Evolutionary conservation across 30 jellyfish, hydroid and myxozoan genomes (phyloP).

Genomic region (Hydractinia symbiolongicarpus): DNA sequence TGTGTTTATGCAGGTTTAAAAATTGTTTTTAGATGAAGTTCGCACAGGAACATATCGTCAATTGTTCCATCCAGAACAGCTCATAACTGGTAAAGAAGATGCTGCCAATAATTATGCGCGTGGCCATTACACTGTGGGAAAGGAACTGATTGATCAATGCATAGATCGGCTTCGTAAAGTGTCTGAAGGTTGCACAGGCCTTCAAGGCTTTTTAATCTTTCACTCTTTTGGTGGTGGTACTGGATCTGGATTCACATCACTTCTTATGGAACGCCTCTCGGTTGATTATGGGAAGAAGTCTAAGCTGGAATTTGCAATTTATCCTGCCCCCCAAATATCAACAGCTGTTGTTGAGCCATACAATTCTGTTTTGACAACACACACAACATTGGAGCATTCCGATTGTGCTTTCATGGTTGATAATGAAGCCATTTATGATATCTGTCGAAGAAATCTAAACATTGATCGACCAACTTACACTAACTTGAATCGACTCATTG

Average conservation of each 20-base stretch:
- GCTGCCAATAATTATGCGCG: not conserved
- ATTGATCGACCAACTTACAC: slow-evolving; percentile 94
- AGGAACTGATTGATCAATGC: slow-evolving; percentile 22
- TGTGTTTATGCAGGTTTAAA: too few relatives aligned
- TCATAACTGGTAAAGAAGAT: too few relatives aligned
- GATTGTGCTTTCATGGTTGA: too few relatives aligned
- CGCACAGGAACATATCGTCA: slow-evolving; percentile 16
- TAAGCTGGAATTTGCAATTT: too few relatives aligned
- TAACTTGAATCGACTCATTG: slow-evolving; percentile 73
- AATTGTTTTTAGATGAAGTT: slow-evolving; percentile 16
- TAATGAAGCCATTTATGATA: too few relatives aligned
- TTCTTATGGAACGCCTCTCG: slow-evolving; percentile 22
- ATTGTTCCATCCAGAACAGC: too few relatives aligned
- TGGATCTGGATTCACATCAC: slow-evolving; percentile 37
- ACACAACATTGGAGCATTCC: too few relatives aligned
- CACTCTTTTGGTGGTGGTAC: slow-evolving; percentile 1
- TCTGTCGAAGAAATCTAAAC: slow-evolving; percentile 43
- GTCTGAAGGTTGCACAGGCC: slow-evolving; percentile 31
- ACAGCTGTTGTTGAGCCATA: slow-evolving; percentile 35
- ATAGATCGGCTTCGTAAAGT: slow-evolving; percentile 32
- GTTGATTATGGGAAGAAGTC: slow-evolving; percentile 10
- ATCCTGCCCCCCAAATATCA: slow-evolving; percentile 35
- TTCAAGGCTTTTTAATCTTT: slow-evolving; percentile 28
- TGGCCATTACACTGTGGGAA: slow-evolving; percentile 43
- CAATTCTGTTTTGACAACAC: not conserved